Evolutionary conservation across 1,140 invertebrate species (phyloP), one percentile per base, ranked within the genome.

Genomic region (Drosophila auraria): DNA sequence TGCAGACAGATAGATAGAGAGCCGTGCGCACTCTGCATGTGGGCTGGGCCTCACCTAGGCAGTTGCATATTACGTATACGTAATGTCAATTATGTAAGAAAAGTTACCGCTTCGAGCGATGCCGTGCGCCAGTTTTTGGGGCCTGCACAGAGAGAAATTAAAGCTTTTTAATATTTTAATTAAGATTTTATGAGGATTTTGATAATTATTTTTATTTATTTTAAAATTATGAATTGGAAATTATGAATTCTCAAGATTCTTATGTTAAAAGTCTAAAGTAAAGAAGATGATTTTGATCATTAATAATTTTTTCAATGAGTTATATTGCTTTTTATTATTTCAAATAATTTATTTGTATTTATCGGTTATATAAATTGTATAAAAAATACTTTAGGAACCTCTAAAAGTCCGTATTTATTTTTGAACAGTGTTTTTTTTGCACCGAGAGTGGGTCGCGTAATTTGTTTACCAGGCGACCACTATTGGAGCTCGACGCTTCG

Each of bases 21-120:
- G 44, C 23, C 12, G 49, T 23, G 68, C n/a, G 59, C 57, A 61
- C 23, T 53, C 27, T 23, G 44, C 49, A 42, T 50, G 45, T 45
- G 51, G 49, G 20, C 20, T 23, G 57, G 47, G 11, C 23, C n/a
- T 49, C 49, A 66, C 63, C 63, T 62, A 72, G 65, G 23, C 49
- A 47, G 66, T 44, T 86, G 78, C 78, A 86, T 86, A 86, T 80
- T 83, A 80, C 72, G 76, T 78, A 89, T 89, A 87, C 80, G 78
- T 78, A 70, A 80, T 87, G 83, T 87, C 84, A 89, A 87, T 87
- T 87, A 89, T 78, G 84, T 87, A 87, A 87, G 83, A 87, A 87
- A 87, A 87, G 84, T 87, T 72, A 59, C 81, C 77, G 68, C 69
- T 58, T 65, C 57, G 57, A 45, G 64, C 72, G 42, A 27, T 30